Evolutionary conservation across 35 echinoderm and acorn worm species (phyloP).

Genomic region (Acanthaster planci): DNA sequence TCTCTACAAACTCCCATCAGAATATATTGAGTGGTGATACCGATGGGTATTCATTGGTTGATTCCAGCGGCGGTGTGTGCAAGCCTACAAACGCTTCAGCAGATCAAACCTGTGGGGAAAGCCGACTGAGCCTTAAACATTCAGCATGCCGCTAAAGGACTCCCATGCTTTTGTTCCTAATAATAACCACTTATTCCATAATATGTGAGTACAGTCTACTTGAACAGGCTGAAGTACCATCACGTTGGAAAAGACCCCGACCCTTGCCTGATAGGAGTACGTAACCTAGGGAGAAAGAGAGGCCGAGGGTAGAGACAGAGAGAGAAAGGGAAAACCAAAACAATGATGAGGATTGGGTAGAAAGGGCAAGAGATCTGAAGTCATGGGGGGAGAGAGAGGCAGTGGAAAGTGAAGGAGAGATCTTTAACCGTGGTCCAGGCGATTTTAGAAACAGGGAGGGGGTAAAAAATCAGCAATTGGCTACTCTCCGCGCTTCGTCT

Average conservation of each 20-base stretch:
- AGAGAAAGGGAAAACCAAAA: too few relatives aligned
- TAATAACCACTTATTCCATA: constrained; percentile 32
- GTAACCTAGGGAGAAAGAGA: background rate
- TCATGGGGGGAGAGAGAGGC: background rate
- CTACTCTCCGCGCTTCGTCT: background rate
- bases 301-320: too few relatives aligned
- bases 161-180: constrained; percentile 13
- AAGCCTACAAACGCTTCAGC: too few relatives aligned
- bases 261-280: constrained; percentile 3
- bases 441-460: background rate
- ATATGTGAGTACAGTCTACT: constrained; percentile 31
- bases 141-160: background rate
- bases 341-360: background rate
- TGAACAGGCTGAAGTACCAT: constrained; percentile 16
- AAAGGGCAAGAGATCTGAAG: constrained; percentile 1
- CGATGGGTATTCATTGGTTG: too few relatives aligned
- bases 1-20: too few relatives aligned
- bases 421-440: background rate
- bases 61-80: too few relatives aligned
- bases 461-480: background rate
- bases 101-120: too few relatives aligned
- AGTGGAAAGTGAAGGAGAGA: background rate
- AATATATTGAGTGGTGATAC: too few relatives aligned
- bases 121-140: too few relatives aligned
- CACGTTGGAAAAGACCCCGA: background rate